Base-by-base conservation (phyloP, 2,113 vertebrate genomes). In the Illadopsis cleaveri region DNA sequence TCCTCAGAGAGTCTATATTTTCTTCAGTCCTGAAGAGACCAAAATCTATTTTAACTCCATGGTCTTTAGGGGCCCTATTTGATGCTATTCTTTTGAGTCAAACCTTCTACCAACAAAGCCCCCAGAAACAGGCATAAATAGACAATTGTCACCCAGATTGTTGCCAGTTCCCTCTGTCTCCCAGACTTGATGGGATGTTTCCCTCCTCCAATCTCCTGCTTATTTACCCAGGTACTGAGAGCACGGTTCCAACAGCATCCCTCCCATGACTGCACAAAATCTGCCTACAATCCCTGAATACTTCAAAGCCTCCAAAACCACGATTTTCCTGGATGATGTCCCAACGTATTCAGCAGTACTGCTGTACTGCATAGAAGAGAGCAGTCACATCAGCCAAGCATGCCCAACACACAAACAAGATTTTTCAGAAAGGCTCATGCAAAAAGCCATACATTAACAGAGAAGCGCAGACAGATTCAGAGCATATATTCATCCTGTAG, bases 171-270 rank as follows among this genome's bases (percentile, higher is more conserved):
- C 58, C 19, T 68, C 13, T 2, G 3, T 45, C 38, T 82, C 27
- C 50, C 14, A 56, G 45, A 51, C 45, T 60, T 23, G 10, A 7
- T 57, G 31, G 9, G 27, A 65, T 24, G 24, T 38, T 42, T 31
- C 5, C 7, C 3, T 56, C 7, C 45, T 75, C 24, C 31, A 23
- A 1, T 40, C n/a, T 73, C 23, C 35, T 81, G 27, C 30, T 50
- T 40, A 19, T 45, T 68, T 75, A 20, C 28, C 28, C 35, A 44
- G 23, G 37, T 28, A 38, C 19, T 25, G 37, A 78, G 11, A 61
- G 30, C 27, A 56, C 0, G 0, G 7, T 66, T 18, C 48, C 0
- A 1, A 10, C 21, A 33, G 12, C 51, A 21, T 56, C 69, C 31
- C 56, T 89, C 37, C 27, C 21, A 10, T 35, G 20, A 14, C 19